A percentile compares a stretch with the other conserved stretches of the same genome.
These are phyloP conservation scores for Rambutsinella grinnellia DNA, from an alignment of 2,888 invertebrate genomes.

Conservation along the genomic window DNA sequence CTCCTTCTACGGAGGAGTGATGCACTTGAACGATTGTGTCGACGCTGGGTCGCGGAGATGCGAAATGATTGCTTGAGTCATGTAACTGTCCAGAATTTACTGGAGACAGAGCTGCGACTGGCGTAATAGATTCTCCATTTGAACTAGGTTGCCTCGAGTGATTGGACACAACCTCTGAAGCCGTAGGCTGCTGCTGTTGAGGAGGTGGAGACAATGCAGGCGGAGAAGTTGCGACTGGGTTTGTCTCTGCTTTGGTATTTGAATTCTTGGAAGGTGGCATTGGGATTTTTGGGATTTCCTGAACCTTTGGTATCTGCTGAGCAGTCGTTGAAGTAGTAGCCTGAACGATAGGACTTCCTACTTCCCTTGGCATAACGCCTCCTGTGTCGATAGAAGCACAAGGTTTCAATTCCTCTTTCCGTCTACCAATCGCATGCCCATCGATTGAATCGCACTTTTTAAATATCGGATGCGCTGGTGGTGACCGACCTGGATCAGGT, in stretches of 20 bases:
- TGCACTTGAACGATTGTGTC: conserved; percentile 38
- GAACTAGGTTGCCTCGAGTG: neutral
- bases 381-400: neutral
- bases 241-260: neutral
- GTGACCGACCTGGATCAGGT: neutral
- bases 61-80: neutral
- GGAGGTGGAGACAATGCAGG: conserved; percentile 2
- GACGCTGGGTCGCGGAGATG: conserved; percentile 27
- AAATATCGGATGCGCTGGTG: conserved; percentile 24
- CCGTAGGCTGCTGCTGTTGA: neutral
- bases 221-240: neutral
- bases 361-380: neutral
- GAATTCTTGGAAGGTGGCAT: conserved; percentile 33
- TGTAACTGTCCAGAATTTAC: neutral
- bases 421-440: neutral
- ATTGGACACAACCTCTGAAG: neutral
- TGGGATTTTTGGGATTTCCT: conserved; percentile 43
- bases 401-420: neutral
- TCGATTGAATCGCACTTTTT: conserved; percentile 48
- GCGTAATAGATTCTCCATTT: neutral
- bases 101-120: neutral
- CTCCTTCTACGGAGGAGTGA: conserved; percentile 5
- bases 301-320: neutral
- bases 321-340: neutral
- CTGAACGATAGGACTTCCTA: neutral